These are phyloP conservation scores for Oasisia sp. DNA, from an alignment of 2,888 invertebrate species.

Conservation along the genomic window DNA sequence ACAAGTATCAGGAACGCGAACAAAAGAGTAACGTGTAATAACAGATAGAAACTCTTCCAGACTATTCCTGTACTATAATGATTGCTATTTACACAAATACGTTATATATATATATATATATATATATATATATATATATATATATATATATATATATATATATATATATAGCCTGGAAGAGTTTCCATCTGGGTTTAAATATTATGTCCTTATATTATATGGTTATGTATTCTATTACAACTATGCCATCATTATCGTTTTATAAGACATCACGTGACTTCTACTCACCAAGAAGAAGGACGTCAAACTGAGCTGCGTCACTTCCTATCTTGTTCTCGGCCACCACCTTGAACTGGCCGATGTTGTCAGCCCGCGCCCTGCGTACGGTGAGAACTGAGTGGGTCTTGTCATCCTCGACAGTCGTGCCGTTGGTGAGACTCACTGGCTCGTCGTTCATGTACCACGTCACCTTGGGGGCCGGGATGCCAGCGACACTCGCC, in stretches of 20 bases:
- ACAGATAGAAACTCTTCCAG: not conserved
- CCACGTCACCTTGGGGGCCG: conserved; percentile 60
- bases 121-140: too few relatives aligned
- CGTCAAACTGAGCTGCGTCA: conserved; percentile 73
- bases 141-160: too few relatives aligned
- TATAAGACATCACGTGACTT: not conserved
- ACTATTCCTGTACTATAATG: not conserved
- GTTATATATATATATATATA: too few relatives aligned
- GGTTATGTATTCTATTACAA: not conserved
- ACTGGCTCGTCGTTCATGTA: conserved; percentile 29
- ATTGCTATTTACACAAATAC: not conserved
- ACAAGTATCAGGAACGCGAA: not conserved
- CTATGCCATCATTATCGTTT: not conserved
- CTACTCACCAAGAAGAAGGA: conserved; percentile 66
- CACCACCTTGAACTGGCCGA: conserved; percentile 85
- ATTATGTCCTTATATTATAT: too few relatives aligned
- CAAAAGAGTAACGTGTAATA: not conserved
- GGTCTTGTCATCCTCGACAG: not conserved
- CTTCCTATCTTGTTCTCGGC: conserved; percentile 84
- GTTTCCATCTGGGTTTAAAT: too few relatives aligned
- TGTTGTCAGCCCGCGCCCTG: conserved; percentile 78
- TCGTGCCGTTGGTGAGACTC: not conserved
- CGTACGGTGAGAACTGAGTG: conserved; percentile 29
- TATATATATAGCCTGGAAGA: too few relatives aligned
- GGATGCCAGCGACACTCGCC: conserved; percentile 48